Conservation (phyloP, 2,113 vertebrate species). For the Hippolais icterina region DNA sequence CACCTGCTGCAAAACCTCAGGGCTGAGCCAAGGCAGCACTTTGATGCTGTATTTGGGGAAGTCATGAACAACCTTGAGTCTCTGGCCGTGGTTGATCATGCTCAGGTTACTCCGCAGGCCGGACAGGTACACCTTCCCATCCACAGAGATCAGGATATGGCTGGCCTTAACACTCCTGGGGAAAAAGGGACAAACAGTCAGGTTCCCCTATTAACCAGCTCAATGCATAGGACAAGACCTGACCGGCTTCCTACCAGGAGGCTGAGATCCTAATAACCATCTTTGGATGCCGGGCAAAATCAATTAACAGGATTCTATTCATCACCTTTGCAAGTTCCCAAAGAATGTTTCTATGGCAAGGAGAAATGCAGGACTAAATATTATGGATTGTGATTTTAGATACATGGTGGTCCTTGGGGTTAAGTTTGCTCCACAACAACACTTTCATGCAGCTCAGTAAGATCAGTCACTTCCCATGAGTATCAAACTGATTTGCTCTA, state of each 20-base stretch:
- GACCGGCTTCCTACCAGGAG: not conserved
- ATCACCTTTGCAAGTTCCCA: not conserved
- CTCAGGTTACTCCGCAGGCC: constrained; percentile 94
- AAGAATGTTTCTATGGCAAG: not conserved
- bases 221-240: not conserved
- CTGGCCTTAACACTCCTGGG: constrained; percentile 95
- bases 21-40: constrained; percentile 96
- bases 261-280: not conserved
- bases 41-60: constrained; percentile 95
- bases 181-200: not conserved
- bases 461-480: not conserved
- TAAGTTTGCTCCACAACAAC: not conserved
- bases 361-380: not conserved
- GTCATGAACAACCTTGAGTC: constrained; percentile 91
- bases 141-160: constrained; percentile 91
- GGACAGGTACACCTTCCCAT: constrained; percentile 93
- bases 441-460: not conserved
- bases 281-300: not conserved
- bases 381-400: not conserved
- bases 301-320: not conserved
- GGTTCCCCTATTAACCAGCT: not conserved
- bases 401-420: not conserved
- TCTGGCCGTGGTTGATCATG: constrained; percentile 92
- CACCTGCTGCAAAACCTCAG: constrained; percentile 96
- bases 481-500: not conserved